These are phyloP conservation scores for Sialia sialis DNA, from an alignment of 2,113 vertebrate species.

Conservation along the genomic window DNA sequence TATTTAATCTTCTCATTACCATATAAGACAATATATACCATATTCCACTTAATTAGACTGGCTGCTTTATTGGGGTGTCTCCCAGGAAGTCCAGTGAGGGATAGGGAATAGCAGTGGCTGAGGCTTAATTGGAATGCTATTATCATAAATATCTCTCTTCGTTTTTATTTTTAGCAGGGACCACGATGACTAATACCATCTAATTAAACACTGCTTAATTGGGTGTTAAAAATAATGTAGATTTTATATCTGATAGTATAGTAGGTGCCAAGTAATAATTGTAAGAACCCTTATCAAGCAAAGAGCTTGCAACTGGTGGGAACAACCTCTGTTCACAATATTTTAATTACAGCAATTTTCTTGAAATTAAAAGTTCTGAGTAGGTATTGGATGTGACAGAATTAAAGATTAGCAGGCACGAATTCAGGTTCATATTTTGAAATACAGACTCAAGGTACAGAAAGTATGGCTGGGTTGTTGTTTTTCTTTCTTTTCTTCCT, in stretches of 20 bases:
- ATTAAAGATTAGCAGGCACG: not conserved
- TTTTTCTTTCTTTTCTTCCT: not conserved
- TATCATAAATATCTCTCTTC: not conserved
- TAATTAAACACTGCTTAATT: slow-evolving; percentile 37
- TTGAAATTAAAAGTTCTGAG: not conserved
- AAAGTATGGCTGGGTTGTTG: not conserved
- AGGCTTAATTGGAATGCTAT: not conserved
- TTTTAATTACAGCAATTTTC: not conserved
- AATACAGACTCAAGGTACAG: not conserved
- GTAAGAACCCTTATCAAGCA: not conserved
- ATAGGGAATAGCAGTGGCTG: not conserved
- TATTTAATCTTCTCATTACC: not conserved
- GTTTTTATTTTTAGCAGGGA: not conserved
- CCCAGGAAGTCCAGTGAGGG: not conserved
- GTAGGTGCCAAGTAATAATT: not conserved
- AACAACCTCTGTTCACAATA: not conserved
- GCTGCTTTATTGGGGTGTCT: not conserved
- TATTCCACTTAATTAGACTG: not conserved
- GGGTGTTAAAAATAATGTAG: not conserved
- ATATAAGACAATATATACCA: not conserved
- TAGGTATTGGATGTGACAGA: not conserved
- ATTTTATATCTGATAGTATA: not conserved
- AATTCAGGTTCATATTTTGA: not conserved
- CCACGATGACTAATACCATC: not conserved
- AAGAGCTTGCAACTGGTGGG: not conserved